phyloP scores from a whole-genome alignment of 2,888 invertebrate genomes.

The Strigamia crassipes region DNA sequence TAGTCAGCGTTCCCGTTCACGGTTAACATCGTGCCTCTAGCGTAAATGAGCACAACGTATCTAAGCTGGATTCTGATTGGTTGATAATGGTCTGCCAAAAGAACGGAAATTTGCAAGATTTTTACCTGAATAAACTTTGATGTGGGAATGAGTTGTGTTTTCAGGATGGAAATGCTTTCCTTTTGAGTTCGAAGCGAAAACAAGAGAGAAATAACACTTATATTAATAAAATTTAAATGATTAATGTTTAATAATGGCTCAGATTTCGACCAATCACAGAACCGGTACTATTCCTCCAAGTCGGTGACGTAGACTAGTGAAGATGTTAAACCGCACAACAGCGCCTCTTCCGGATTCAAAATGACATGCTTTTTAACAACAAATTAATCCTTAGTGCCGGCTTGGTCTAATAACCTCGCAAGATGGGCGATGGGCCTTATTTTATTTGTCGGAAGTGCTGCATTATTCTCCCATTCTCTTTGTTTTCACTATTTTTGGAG shows the following conservation, averaged over 20 bases:
- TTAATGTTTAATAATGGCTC: not conserved
- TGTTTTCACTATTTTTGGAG: too few species aligned
- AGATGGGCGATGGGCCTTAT: too few species aligned
- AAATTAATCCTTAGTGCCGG: constrained; percentile 1
- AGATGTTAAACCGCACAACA: constrained; percentile 27
- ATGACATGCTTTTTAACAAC: constrained; percentile 13
- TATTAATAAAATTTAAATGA: not conserved
- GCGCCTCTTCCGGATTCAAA: constrained; percentile 26
- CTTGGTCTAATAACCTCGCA: not conserved
- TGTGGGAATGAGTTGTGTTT: not conserved
- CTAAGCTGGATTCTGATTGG: constrained; percentile 6
- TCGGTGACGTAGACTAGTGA: constrained; percentile 1
- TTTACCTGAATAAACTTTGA: not conserved
- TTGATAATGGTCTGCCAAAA: constrained; percentile 17
- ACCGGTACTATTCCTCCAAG: not conserved
- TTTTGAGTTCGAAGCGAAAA: not conserved
- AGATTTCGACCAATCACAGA: not conserved
- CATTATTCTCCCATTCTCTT: too few species aligned
- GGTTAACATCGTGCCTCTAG: constrained; percentile 46
- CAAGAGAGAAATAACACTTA: not conserved
- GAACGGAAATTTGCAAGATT: not conserved
- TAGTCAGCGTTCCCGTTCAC: constrained; percentile 45
- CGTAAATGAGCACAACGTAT: constrained; percentile 7
- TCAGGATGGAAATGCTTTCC: not conserved
- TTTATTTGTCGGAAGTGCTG: too few species aligned